Conservation (phyloP, 35 echinoderm and acorn worm species). For the Apostichopus japonicus region DNA sequence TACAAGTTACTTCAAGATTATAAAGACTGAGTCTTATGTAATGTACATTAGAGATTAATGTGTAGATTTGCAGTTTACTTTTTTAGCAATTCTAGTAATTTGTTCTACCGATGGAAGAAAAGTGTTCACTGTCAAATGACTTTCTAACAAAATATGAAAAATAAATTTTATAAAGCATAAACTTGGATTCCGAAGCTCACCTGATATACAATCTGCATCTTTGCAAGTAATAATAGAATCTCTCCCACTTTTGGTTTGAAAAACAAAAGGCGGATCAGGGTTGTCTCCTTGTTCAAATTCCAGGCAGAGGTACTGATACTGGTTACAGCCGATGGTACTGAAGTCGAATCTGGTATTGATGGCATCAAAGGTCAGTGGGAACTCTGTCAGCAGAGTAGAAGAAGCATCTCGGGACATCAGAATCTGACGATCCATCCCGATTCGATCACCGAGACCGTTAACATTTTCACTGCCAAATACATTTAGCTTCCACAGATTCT, state of each 20-base stretch:
- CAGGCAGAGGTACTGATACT: slow-evolving; percentile 76
- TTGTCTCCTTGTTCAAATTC: slow-evolving; percentile 66
- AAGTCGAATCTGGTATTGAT: slow-evolving; percentile 65
- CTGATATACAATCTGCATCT: slow-evolving; percentile 71
- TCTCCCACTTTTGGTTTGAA: slow-evolving; percentile 51
- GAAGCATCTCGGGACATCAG: slow-evolving; percentile 53
- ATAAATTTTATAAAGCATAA: too few relatives aligned
- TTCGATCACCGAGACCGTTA: slow-evolving; percentile 53
- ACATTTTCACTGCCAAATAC: slow-evolving; percentile 61
- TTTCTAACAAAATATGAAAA: too few relatives aligned
- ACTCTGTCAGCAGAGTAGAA: slow-evolving; percentile 57
- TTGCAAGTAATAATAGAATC: slow-evolving; percentile 70
- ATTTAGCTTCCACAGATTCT: slow-evolving; percentile 74
- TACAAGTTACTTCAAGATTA: too few relatives aligned
- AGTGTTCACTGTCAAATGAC: too few relatives aligned
- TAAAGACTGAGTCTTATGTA: too few relatives aligned
- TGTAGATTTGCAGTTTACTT: too few relatives aligned
- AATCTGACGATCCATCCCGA: slow-evolving; percentile 49
- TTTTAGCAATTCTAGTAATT: too few relatives aligned
- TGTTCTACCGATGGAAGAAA: too few relatives aligned
- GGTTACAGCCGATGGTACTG: slow-evolving; percentile 71
- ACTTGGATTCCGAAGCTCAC: slow-evolving; percentile 37
- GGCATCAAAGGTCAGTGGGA: slow-evolving; percentile 62
- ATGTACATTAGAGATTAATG: too few relatives aligned
- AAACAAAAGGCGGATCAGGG: slow-evolving; percentile 66